Percentiles rank a stretch among this genome's conserved stretches.
These are phyloP conservation scores for Porites australiensis DNA, from an alignment of 64 coral and sea anemone genomes.

Conservation along the genomic window DNA sequence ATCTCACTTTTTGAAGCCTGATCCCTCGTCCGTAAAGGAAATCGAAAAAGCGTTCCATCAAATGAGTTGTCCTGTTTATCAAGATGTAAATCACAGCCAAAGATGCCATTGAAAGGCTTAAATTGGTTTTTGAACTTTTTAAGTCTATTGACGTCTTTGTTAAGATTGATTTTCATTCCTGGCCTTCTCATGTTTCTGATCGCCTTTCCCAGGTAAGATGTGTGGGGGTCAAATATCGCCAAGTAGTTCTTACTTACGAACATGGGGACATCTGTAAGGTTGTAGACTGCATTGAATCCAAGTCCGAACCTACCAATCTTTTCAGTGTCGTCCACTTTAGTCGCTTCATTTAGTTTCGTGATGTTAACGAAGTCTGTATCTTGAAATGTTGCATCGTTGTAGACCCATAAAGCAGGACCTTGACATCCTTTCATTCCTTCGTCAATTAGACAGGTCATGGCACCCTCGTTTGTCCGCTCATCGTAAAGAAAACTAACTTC, in stretches of 20 bases:
- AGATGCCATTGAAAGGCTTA: conserved; percentile 81
- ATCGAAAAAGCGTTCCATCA: conserved; percentile 85
- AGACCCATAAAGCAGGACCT: conserved; percentile 33
- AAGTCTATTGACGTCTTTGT: conserved; percentile 58
- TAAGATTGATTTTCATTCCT: conserved; percentile 74
- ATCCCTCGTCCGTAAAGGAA: conserved; percentile 77
- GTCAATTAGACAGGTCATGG: conserved; percentile 35
- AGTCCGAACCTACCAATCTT: conserved; percentile 97
- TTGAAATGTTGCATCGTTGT: conserved; percentile 30
- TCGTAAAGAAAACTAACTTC: conserved; percentile 80
- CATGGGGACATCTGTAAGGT: conserved; percentile 90
- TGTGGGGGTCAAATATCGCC: conserved; percentile 87
- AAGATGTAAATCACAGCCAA: conserved; percentile 73
- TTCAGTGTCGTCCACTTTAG: conserved; percentile 73
- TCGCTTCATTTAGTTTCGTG: conserved; percentile 81
- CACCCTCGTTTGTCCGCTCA: conserved; percentile 63
- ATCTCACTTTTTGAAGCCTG: conserved; percentile 81
- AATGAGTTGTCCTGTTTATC: conserved; percentile 51
- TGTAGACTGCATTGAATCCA: conserved; percentile 96
- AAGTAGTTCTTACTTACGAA: conserved; percentile 78
- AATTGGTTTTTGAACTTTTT: conserved; percentile 73
- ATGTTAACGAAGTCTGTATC: conserved; percentile 96
- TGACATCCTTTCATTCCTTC: conserved; percentile 22
- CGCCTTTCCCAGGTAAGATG: conserved; percentile 69
- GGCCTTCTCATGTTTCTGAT: conserved; percentile 71